Evolutionary conservation across 2,797 vertebrate genomes (phyloP), one percentile per base, ranked within the genome.

Genomic region (Novumbra hubbsi): DNA sequence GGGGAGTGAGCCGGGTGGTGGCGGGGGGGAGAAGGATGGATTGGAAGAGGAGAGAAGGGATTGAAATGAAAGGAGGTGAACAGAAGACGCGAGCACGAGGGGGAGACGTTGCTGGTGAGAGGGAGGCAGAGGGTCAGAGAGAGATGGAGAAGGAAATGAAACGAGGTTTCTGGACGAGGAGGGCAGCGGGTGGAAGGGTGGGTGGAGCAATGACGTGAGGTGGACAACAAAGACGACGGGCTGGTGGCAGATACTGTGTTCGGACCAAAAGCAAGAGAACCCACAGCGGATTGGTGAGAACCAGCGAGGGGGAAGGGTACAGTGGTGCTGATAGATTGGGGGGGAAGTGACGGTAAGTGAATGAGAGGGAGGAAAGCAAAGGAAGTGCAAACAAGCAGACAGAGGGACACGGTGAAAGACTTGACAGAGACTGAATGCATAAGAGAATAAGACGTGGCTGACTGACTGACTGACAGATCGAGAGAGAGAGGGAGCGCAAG

Each of bases 381-480:
- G 50, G 72, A 60, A 71, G 73, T 87, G 84, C 81, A 86, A 86
- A 86, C 84, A 71, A 76, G 82, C 81, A 77, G 80, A 75, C 77
- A 80, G 80, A 77, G 74, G 80, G 75, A 84, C 83, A 83, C 72
- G 19, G 80, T 81, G 78, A 8, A 6, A 49, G 67, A 84, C 70
- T 24, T 86, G 86, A 85, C 82, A 84, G 83, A 78, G 57, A 68
- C 68, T 75, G 78, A 66, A 74, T 83, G 85, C 83, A 83, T 83
- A 76, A 85, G 79, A 71, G 81, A 85, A 81, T 34, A 73, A 78
- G 80, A 87, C 83, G 81, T 45, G 41, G 41, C 34, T 45, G 72
- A 80, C 76, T 88, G 88, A 89, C 72, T 88, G 88, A 84, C 83
- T 72, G 72, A 67, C 6, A 72, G 73, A 82, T 74, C 76, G 77